phyloP scores from a whole-genome alignment of 1,140 invertebrate genomes.

The Zelostemma sp. region DNA sequence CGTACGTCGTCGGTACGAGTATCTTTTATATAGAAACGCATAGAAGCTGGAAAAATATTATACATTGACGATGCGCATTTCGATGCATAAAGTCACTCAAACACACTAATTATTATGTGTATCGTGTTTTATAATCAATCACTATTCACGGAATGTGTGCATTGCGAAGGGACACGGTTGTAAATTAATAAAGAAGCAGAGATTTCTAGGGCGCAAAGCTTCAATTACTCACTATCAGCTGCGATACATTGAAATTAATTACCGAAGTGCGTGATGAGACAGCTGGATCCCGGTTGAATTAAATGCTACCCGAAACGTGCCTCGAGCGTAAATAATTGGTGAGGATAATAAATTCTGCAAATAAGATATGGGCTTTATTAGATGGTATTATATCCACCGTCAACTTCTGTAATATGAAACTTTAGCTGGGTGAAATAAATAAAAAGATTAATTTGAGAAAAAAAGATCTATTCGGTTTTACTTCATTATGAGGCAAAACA shows the following conservation, averaged over 20 bases:
- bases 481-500: no score
- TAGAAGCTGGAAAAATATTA: background rate
- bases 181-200: background rate
- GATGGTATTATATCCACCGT: background rate
- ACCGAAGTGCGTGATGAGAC: constrained; percentile 34
- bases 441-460: no score
- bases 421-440: background rate
- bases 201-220: constrained; percentile 1
- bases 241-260: constrained; percentile 53
- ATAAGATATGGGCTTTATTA: no score
- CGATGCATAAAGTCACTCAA: no score
- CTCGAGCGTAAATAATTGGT: background rate
- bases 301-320: constrained; percentile 21
- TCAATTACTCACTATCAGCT: constrained; percentile 11
- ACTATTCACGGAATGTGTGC: background rate
- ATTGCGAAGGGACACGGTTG: background rate
- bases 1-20: background rate
- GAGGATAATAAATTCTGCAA: background rate
- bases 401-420: background rate
- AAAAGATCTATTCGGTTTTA: no score
- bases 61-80: no score
- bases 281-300: constrained; percentile 36
- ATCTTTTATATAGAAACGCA: no score
- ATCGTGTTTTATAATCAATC: no score
- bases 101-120: no score